Percentiles rank a stretch among this genome's conserved stretches.
These are phyloP conservation scores for Laothoe populi DNA, from an alignment of 2,888 invertebrate genomes.

Conservation along the genomic window DNA sequence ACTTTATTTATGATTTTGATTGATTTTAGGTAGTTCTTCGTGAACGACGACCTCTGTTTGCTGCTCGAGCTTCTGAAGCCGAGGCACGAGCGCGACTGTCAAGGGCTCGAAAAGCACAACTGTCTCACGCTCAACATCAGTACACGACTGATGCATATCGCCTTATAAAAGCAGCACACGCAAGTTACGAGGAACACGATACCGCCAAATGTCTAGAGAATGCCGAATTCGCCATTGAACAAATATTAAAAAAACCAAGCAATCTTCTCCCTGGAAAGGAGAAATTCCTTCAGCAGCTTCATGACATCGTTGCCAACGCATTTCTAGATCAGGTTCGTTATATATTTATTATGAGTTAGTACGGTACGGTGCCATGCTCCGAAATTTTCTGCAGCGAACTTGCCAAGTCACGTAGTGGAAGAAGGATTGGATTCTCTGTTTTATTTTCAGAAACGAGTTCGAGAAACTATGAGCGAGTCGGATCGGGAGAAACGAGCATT, in stretches of 20 bases:
- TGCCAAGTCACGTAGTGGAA: conserved; percentile 47
- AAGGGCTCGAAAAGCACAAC: conserved; percentile 60
- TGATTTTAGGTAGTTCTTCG: conserved; percentile 64
- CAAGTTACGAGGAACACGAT: conserved; percentile 57
- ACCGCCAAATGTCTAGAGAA: conserved; percentile 69
- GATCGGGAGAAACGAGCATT: conserved; percentile 75
- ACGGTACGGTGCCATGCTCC: conserved; percentile 30
- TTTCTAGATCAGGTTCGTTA: conserved; percentile 70
- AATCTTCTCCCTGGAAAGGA: conserved; percentile 70
- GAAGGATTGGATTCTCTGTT: conserved; percentile 42
- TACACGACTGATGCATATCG: conserved; percentile 66
- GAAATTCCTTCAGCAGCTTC: conserved; percentile 64
- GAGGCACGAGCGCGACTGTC: conserved; percentile 63
- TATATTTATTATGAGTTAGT: conserved; percentile 21
- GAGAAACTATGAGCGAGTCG: conserved; percentile 65
- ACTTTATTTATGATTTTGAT: too few species aligned
- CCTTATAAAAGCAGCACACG: conserved; percentile 56
- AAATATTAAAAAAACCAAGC: conserved; percentile 64
- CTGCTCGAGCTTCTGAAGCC: conserved; percentile 63
- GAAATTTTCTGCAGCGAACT: conserved; percentile 38
- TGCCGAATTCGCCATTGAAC: conserved; percentile 74
- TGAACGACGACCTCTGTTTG: conserved; percentile 71
- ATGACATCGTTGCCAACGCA: conserved; percentile 66
- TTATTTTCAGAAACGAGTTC: conserved; percentile 68
- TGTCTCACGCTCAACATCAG: conserved; percentile 62